Evolutionary conservation across 1,140 invertebrate species (phyloP).

Genomic region (Lepidotrigona ventralis): DNA sequence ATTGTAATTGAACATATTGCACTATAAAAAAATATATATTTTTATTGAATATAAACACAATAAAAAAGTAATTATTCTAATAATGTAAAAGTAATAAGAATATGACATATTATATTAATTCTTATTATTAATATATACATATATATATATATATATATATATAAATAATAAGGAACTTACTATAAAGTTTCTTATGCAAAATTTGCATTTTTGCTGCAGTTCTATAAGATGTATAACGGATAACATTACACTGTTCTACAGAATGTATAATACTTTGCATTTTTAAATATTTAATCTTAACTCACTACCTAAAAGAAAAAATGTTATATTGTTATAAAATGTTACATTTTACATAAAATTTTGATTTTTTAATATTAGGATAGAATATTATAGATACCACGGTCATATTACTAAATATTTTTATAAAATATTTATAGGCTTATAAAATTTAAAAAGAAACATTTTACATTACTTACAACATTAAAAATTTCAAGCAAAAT

Average conservation of each 20-base stretch:
- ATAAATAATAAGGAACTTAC: conserved; percentile 76
- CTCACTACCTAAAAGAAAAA: conserved; percentile 43
- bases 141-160: background rate
- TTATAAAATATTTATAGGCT: background rate
- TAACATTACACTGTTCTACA: conserved; percentile 83
- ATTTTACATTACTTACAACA: background rate
- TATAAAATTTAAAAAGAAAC: conserved; percentile 11
- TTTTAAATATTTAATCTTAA: conserved; percentile 43
- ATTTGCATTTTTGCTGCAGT: conserved; percentile 87
- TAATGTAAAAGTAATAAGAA: background rate
- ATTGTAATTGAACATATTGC: conserved; percentile 79
- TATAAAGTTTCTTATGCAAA: conserved; percentile 82
- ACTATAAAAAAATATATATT: conserved; percentile 75
- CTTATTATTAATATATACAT: no score
- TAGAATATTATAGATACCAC: background rate
- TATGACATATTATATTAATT: background rate
- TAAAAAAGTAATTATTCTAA: conserved; percentile 24
- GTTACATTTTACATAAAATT: background rate
- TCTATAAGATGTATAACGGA: conserved; percentile 88
- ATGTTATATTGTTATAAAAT: background rate
- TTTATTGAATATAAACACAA: conserved; percentile 10
- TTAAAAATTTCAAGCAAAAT: background rate
- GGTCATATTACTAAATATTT: background rate
- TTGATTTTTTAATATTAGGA: background rate
- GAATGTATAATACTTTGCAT: conserved; percentile 73